Evolutionary conservation across 2,113 vertebrate genomes (phyloP).

Genomic region (Xiphias gladius): DNA sequence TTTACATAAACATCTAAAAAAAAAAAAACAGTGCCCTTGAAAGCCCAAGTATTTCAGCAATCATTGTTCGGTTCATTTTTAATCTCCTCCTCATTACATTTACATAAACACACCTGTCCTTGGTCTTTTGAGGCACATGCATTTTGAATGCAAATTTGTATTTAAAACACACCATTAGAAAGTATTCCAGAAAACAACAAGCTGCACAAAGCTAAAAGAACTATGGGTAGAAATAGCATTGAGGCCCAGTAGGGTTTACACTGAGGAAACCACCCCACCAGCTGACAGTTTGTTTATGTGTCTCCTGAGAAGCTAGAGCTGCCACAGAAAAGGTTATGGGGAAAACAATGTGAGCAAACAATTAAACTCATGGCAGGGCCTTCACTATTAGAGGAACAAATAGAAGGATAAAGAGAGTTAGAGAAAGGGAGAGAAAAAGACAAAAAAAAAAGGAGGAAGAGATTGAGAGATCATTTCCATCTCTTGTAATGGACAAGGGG

Average conservation of each 20-base stretch:
- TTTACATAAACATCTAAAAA: conserved; percentile 20
- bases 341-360: conserved; percentile 65
- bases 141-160: conserved; percentile 33
- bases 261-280: conserved; percentile 34
- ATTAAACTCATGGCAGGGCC: conserved; percentile 60
- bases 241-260: conserved; percentile 41
- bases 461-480: conserved; percentile 28
- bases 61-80: conserved; percentile 25
- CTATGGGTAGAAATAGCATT: conserved; percentile 42
- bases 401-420: neutral
- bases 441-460: neutral
- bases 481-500: conserved; percentile 15
- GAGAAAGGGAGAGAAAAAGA: neutral
- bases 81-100: conserved; percentile 31
- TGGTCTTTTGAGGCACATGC: neutral
- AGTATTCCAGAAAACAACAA: conserved; percentile 11
- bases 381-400: conserved; percentile 13
- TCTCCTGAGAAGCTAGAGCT: conserved; percentile 60
- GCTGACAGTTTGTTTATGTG: conserved; percentile 60
- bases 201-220: conserved; percentile 23
- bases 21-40: conserved; percentile 24
- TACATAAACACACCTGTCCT: conserved; percentile 41
- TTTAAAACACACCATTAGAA: conserved; percentile 3
- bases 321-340: conserved; percentile 61
- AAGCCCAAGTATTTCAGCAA: conserved; percentile 1